These are phyloP conservation scores for Furcifer pardalis DNA, from an alignment of 2,797 vertebrate species.

Conservation along the genomic window DNA sequence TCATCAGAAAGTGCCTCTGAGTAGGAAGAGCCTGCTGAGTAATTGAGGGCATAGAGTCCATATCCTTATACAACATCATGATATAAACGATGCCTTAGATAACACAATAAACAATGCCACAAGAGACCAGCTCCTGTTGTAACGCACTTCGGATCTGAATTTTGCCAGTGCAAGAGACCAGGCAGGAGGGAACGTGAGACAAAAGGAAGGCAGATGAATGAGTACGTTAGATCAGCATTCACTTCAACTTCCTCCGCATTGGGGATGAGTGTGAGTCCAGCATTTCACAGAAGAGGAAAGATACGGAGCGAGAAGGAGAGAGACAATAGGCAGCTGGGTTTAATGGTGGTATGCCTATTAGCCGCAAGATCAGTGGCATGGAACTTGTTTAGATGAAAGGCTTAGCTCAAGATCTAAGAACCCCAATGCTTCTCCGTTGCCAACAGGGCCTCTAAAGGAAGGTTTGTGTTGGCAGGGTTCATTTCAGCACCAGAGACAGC, in stretches of 20 bases:
- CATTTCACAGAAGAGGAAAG: neutral
- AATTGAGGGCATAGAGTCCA: neutral
- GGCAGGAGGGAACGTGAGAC: neutral
- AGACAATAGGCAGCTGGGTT: neutral
- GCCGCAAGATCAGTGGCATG: neutral
- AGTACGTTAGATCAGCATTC: neutral
- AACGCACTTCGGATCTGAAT: neutral
- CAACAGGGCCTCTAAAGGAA: neutral
- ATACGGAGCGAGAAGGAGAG: neutral
- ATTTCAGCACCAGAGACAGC: conserved; percentile 7
- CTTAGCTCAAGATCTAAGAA: rapidly evolving
- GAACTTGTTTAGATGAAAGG: neutral
- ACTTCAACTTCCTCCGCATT: neutral
- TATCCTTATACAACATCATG: neutral
- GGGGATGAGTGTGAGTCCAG: neutral
- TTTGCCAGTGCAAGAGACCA: neutral
- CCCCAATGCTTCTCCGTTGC: rapidly evolving
- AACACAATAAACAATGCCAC: neutral
- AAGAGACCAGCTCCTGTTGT: neutral
- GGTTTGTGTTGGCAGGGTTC: neutral
- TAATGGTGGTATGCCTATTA: neutral
- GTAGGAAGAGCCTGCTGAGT: neutral
- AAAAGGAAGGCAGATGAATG: neutral
- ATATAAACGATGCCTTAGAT: no score
- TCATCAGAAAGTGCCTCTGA: neutral